Evolutionary conservation across 2,797 vertebrate species (phyloP), one percentile per base, ranked within the genome.

Genomic region (Microchirus variegatus): DNA sequence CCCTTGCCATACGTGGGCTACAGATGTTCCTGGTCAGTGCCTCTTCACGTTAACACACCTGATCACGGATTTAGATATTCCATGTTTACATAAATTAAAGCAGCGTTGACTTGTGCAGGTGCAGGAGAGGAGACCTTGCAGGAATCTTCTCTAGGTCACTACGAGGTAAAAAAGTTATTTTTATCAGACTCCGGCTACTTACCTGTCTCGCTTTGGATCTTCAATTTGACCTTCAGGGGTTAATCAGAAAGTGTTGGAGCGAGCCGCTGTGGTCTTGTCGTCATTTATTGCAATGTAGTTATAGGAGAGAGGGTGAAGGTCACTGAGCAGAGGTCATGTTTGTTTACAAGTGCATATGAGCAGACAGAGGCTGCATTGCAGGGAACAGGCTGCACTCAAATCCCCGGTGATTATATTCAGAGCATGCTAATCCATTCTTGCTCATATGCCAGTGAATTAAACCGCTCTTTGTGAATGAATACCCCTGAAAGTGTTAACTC

Each of bases 251-350:
- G 48, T 37, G 38, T 58, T 42, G 41, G 17, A 16, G 31, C 26
- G 46, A 57, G 68, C 63, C 63, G 16, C 49, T 3, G 22, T 9
- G 13, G 55, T 54, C 64, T 65, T 22, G 61, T 66, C 44, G 70
- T 79, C 58, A 83, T 42, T 73, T 63, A 49, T 52, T 59, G 42
- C 42, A 49, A 59, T 67, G 59, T 51, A 62, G 56, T 77, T 72
- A 73, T 12, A 22, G 45, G 35, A 38, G 58, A 54, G 53, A 18
- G 44, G 71, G 54, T 71, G 61, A 63, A 19, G 60, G 48, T 68
- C 31, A 46, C 44, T 17, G 12, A 50, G 26, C 65, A 55, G 42
- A 19, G 53, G 57, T 16, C 63, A 60, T 50, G 57, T 66, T 75
- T 77, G 66, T 79, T 79, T 71, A 69, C 65, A 63, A 22, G 59